Evolutionary conservation across 2,113 vertebrate genomes (phyloP).

Genomic region (Petaurus breviceps): DNA sequence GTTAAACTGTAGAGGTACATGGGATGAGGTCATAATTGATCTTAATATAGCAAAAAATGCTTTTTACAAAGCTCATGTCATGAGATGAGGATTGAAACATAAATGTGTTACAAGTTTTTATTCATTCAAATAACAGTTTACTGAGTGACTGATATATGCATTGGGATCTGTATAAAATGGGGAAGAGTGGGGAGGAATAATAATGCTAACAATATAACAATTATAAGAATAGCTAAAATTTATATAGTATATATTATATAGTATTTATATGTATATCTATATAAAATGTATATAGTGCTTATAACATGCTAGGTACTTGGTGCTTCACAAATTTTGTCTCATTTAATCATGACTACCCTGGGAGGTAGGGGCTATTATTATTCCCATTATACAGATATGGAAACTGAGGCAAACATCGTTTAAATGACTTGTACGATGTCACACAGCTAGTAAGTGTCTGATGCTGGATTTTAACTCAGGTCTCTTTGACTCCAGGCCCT

Average conservation of each 20-base stretch:
- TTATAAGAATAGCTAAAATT: neutral
- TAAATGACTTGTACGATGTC: neutral
- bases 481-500: neutral
- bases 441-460: neutral
- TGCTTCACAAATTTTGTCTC: neutral
- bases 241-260: too few species aligned
- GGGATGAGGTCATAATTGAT: neutral
- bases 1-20: neutral
- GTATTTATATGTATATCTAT: too few species aligned
- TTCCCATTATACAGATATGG: neutral
- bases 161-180: neutral
- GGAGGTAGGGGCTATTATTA: neutral
- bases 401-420: neutral
- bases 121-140: neutral
- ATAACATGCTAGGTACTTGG: neutral
- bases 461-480: neutral
- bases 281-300: too few species aligned
- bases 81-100: neutral
- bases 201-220: neutral
- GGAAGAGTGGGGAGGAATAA: neutral
- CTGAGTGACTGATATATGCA: neutral
- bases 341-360: neutral
- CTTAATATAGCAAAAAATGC: neutral
- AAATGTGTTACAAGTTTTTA: fast-evolving
- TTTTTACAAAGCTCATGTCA: neutral